Percentiles rank a stretch among this genome's conserved stretches.
Evolutionary conservation across 2,888 invertebrate genomes (phyloP).

Genomic region (Coelinius sp.): DNA sequence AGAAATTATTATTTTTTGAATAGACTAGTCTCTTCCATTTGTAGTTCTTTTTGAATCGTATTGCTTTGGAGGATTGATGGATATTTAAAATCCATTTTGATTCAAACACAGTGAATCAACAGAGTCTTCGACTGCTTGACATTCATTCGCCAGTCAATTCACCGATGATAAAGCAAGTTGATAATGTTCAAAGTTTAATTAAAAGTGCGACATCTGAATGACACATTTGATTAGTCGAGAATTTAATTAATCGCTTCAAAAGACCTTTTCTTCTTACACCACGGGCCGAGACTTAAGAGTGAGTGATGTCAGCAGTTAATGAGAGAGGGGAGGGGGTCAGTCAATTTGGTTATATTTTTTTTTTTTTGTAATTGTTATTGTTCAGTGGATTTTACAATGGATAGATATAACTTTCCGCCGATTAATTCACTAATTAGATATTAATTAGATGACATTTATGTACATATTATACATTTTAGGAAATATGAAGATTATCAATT

Average conservation of each 20-base stretch:
- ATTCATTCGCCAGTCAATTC: conserved; percentile 44
- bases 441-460: conserved; percentile 60
- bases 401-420: conserved; percentile 40
- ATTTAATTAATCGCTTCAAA: conserved; percentile 70
- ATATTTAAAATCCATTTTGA: too few relatives aligned
- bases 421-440: conserved; percentile 58
- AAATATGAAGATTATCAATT: background rate
- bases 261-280: conserved; percentile 50
- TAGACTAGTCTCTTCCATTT: too few relatives aligned
- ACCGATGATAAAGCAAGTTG: conserved; percentile 71
- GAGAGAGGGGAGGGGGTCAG: too few relatives aligned
- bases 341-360: too few relatives aligned
- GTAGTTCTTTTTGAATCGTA: too few relatives aligned
- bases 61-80: too few relatives aligned
- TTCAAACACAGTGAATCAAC: background rate
- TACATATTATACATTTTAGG: too few relatives aligned
- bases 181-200: conserved; percentile 71
- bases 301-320: conserved; percentile 8
- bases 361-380: too few relatives aligned
- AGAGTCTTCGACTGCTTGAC: background rate
- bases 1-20: too few relatives aligned
- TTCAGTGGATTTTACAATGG: too few relatives aligned
- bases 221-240: conserved; percentile 71
- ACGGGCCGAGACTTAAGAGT: conserved; percentile 24
- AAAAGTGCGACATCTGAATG: conserved; percentile 70